These are phyloP conservation scores for Balaeniceps rex DNA, from an alignment of 2,113 vertebrate genomes.

Conservation along the genomic window DNA sequence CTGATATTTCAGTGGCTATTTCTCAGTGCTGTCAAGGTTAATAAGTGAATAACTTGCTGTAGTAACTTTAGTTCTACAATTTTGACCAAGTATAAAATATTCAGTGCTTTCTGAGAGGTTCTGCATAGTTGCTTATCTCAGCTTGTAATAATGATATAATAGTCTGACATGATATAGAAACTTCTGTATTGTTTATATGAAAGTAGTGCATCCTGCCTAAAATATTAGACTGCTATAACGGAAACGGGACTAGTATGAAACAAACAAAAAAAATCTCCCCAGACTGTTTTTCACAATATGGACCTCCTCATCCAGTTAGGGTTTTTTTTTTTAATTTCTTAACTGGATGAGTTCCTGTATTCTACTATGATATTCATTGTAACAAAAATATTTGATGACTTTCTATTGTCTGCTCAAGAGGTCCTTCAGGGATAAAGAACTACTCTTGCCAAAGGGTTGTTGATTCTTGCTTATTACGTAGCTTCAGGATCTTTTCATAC, in stretches of 20 bases:
- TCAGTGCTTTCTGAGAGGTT: neutral
- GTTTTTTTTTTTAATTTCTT: neutral
- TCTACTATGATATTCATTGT: neutral
- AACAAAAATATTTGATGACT: neutral
- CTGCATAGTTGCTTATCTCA: neutral
- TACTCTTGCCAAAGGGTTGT: neutral
- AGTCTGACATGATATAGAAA: neutral
- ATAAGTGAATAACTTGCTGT: neutral
- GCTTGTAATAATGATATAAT: neutral
- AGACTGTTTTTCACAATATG: neutral
- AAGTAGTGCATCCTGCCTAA: neutral
- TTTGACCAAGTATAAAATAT: neutral
- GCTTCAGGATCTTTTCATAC: neutral
- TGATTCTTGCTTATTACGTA: neutral
- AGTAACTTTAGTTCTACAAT: neutral
- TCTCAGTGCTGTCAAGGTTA: neutral
- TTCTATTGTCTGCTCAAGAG: neutral
- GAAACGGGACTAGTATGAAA: neutral
- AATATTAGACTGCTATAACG: neutral
- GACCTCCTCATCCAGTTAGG: neutral
- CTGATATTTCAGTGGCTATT: neutral
- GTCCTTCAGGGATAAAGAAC: neutral
- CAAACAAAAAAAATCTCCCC: neutral
- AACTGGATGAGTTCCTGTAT: neutral
- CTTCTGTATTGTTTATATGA: neutral